A percentile compares a stretch with the other conserved stretches of the same genome.
phyloP scores from a whole-genome alignment of 2,113 vertebrate genomes.

The Callipepla squamata region DNA sequence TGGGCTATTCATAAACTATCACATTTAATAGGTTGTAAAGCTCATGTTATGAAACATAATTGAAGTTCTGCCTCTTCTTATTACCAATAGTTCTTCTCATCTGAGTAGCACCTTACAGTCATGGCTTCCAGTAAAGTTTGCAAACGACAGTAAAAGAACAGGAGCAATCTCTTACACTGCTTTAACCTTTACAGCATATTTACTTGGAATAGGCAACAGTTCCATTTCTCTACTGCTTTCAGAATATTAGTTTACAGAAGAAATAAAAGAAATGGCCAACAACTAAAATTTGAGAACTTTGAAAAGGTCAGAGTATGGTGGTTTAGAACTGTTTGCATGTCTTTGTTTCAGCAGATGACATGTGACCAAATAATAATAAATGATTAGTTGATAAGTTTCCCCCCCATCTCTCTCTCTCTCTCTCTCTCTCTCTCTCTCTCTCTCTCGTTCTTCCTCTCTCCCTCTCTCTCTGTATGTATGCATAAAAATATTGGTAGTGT shows the following conservation, averaged over 20 bases:
- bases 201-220: not conserved
- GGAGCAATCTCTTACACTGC: not conserved
- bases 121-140: not conserved
- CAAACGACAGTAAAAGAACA: constrained; percentile 11
- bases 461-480: not conserved
- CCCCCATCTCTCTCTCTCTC: too few relatives aligned
- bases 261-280: constrained; percentile 25
- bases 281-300: constrained; percentile 23
- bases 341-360: constrained; percentile 28
- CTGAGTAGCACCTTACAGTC: constrained; percentile 18
- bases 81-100: not conserved
- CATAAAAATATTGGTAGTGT: not conserved
- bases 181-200: constrained; percentile 57
- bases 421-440: not conserved
- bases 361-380: constrained; percentile 16
- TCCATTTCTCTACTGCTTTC: not conserved
- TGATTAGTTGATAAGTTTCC: not conserved
- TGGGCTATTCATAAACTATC: not conserved
- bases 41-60: not conserved
- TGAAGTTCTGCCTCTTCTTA: not conserved
- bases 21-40: not conserved
- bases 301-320: constrained; percentile 41
- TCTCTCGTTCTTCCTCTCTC: too few relatives aligned
- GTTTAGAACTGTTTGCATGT: not conserved
- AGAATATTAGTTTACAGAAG: not conserved